Evolutionary conservation across 2,113 vertebrate species (phyloP).

Genomic region (Pyrgilauda ruficollis): DNA sequence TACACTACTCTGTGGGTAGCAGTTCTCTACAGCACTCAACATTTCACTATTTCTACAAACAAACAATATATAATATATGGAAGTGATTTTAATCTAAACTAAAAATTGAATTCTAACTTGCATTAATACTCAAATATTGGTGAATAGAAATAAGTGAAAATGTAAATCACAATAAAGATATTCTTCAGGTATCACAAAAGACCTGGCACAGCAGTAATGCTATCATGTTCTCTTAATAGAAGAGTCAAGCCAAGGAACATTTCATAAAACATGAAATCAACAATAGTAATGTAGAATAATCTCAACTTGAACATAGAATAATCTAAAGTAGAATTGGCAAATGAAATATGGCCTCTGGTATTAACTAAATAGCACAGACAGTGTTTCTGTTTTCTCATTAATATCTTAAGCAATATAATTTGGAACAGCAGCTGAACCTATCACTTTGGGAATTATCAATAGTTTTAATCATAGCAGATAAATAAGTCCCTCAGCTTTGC

Average conservation of each 20-base stretch:
- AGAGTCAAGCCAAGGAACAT: neutral
- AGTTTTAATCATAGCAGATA: constrained; percentile 33
- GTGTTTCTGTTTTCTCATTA: constrained; percentile 31
- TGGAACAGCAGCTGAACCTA: neutral
- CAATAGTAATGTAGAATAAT: neutral
- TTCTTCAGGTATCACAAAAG: neutral
- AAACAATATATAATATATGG: neutral
- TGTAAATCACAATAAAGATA: neutral
- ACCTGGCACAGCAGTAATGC: neutral
- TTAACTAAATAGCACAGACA: neutral
- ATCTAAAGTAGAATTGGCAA: neutral
- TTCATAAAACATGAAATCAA: neutral
- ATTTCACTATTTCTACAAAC: neutral
- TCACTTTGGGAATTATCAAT: constrained; percentile 10
- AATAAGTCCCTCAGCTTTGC: constrained; percentile 39
- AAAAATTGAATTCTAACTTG: neutral
- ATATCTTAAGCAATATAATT: neutral
- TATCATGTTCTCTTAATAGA: neutral
- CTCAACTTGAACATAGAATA: neutral
- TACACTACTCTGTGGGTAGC: neutral
- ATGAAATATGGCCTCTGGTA: neutral
- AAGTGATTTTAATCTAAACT: neutral
- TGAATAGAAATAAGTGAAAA: neutral
- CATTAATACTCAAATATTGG: neutral
- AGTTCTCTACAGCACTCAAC: neutral